phyloP scores from a whole-genome alignment of 2,113 vertebrate genomes.

The Oncorhynchus clarkii region DNA sequence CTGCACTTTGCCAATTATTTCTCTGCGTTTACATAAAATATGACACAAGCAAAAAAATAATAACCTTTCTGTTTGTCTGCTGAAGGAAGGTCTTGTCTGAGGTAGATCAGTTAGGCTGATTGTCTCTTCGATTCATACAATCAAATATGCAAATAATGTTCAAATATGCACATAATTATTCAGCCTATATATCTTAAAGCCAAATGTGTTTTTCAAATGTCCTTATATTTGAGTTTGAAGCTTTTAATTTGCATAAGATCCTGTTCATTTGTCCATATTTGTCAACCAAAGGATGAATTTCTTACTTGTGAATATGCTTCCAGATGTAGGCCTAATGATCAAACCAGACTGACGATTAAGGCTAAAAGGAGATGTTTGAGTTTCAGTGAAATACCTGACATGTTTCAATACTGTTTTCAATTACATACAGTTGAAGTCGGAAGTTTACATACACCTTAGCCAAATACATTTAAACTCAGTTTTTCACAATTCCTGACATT shows the following conservation, averaged over 20 bases:
- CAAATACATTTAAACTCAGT: too few species aligned
- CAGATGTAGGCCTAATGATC: constrained; percentile 18
- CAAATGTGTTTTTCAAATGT: constrained; percentile 7
- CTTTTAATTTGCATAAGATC: constrained; percentile 19
- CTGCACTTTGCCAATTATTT: constrained; percentile 34
- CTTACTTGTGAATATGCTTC: constrained; percentile 29
- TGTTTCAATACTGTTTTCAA: neutral
- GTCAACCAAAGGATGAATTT: constrained; percentile 1
- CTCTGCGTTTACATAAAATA: constrained; percentile 8
- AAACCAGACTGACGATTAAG: constrained; percentile 38
- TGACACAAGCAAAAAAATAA: neutral
- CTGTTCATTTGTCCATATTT: constrained; percentile 23
- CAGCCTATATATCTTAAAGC: neutral
- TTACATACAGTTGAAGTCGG: neutral
- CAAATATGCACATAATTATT: constrained; percentile 1
- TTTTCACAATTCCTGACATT: too few species aligned
- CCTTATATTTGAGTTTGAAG: constrained; percentile 25
- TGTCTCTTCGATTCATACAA: neutral
- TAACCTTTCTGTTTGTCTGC: neutral
- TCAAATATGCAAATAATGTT: neutral
- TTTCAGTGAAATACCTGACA: constrained; percentile 1
- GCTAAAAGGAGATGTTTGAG: constrained; percentile 29
- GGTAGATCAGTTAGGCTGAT: neutral
- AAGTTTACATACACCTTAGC: too few species aligned
- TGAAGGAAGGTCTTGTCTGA: neutral